Evolutionary conservation across 2,888 invertebrate species (phyloP).

Genomic region (Parnassius apollo): DNA sequence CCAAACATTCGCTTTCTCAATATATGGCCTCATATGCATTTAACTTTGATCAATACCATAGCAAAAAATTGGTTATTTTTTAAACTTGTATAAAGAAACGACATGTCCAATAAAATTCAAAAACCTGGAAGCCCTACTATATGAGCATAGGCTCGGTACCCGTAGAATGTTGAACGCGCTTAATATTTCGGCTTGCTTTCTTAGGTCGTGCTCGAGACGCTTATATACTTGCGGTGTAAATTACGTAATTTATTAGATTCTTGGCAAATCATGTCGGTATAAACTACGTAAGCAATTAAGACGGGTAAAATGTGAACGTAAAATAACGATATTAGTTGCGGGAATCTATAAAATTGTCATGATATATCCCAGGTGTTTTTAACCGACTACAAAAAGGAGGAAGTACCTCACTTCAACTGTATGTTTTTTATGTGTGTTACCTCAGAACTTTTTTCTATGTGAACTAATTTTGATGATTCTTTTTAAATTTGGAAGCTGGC

Average conservation of each 20-base stretch:
- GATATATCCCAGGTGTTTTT: background rate
- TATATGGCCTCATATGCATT: too few relatives aligned
- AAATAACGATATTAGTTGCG: constrained; percentile 10
- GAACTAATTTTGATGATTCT: too few relatives aligned
- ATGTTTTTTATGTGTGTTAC: too few relatives aligned
- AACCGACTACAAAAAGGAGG: too few relatives aligned
- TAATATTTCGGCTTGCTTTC: constrained; percentile 57
- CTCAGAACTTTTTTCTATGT: too few relatives aligned
- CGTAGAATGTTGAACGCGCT: constrained; percentile 30
- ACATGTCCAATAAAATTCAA: background rate
- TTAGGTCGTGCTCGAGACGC: constrained; percentile 37
- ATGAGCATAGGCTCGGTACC: constrained; percentile 37
- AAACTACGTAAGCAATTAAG: constrained; percentile 12
- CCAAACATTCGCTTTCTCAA: too few relatives aligned
- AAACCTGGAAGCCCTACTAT: constrained; percentile 11
- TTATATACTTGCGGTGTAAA: constrained; percentile 32
- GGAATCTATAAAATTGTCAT: constrained; percentile 7
- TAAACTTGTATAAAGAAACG: background rate
- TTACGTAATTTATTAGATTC: constrained; percentile 25
- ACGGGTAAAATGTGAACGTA: constrained; percentile 15
- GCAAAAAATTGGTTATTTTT: too few relatives aligned
- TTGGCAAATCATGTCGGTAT: constrained; percentile 24
- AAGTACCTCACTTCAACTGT: too few relatives aligned
- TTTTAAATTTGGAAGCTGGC: too few relatives aligned
- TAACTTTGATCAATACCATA: too few relatives aligned